Evolutionary conservation across 92 coral and sea anemone genomes (phyloP).

Genomic region (Zoanthus sansibaricus): DNA sequence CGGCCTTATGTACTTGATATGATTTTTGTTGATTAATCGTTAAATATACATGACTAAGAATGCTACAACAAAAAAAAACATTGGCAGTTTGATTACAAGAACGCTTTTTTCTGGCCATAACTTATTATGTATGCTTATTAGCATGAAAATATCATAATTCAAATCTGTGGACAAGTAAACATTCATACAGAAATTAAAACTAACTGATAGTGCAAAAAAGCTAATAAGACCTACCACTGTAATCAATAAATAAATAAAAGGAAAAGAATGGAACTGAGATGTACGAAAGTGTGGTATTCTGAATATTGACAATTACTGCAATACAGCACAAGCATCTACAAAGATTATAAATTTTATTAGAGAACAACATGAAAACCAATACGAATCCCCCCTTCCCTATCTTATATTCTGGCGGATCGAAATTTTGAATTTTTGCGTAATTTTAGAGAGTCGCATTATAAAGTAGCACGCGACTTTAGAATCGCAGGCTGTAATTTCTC

Average conservation of each 20-base stretch:
- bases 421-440: conserved; percentile 6
- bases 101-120: neutral
- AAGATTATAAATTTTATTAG: neutral
- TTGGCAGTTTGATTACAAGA: neutral
- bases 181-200: neutral
- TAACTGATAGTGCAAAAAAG: neutral
- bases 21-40: neutral
- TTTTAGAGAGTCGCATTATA: neutral
- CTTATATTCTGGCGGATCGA: conserved; percentile 11
- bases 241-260: neutral
- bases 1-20: too few relatives aligned
- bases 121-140: neutral
- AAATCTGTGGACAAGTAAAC: neutral
- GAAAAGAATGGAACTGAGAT: neutral
- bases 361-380: too few relatives aligned
- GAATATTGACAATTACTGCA: neutral
- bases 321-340: neutral
- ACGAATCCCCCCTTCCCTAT: conserved; percentile 5
- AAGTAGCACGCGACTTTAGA: conserved; percentile 1
- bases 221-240: neutral
- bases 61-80: neutral
- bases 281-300: neutral
- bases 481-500: neutral
- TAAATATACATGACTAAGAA: neutral
- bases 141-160: neutral